These are phyloP conservation scores for Zaprionus tsacasi DNA, from an alignment of 1,140 invertebrate species.

Conservation along the genomic window DNA sequence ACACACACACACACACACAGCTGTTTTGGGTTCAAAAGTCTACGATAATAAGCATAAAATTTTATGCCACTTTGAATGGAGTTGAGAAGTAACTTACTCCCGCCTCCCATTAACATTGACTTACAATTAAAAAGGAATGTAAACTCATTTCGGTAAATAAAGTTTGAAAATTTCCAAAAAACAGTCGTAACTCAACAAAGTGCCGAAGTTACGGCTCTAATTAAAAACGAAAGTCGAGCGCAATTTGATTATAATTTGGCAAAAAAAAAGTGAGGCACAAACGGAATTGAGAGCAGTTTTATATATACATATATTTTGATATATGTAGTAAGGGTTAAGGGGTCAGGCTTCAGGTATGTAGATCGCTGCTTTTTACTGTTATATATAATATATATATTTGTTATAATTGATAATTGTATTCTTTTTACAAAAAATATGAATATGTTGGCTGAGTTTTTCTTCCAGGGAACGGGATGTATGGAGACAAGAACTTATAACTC, in stretches of 20 bases:
- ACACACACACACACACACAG: not conserved
- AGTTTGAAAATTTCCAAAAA: slow-evolving; percentile 33
- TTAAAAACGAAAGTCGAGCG: slow-evolving; percentile 19
- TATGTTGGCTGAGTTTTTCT: not conserved
- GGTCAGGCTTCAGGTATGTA: too few relatives aligned
- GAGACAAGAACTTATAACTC: not conserved
- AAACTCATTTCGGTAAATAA: slow-evolving; percentile 38
- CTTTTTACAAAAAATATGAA: not conserved
- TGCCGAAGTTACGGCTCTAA: slow-evolving; percentile 27
- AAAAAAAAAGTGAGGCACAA: not conserved
- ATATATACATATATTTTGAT: too few relatives aligned
- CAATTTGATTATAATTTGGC: slow-evolving; percentile 2
- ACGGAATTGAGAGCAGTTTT: not conserved
- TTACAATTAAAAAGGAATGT: slow-evolving; percentile 29
- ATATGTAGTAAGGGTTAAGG: too few relatives aligned
- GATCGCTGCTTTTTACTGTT: too few relatives aligned
- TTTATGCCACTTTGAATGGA: slow-evolving; percentile 35
- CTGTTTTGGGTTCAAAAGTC: slow-evolving; percentile 13
- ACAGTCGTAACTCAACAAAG: slow-evolving; percentile 37
- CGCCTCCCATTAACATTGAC: slow-evolving; percentile 13
- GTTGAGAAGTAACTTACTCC: slow-evolving; percentile 24
- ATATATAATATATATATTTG: too few relatives aligned
- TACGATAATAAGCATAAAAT: slow-evolving; percentile 28
- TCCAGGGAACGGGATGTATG: not conserved
- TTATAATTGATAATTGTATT: not conserved